Evolutionary conservation across 1,140 invertebrate species (phyloP).

Genomic region (Armadillidium nasatum): DNA sequence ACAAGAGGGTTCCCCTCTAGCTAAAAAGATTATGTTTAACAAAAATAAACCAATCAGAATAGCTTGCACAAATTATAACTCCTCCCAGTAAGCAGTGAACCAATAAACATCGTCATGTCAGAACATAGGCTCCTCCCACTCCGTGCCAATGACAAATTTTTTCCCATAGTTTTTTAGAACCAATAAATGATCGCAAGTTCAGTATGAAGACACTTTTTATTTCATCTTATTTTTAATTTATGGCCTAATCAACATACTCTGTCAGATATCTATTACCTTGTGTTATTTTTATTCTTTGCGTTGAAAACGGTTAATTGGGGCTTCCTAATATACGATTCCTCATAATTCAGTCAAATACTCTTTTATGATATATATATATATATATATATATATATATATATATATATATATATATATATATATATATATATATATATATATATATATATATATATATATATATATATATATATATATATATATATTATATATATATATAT

Average conservation of each 20-base stretch:
- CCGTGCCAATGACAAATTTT: background rate
- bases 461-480: background rate
- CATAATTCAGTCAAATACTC: background rate
- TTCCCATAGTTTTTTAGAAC: background rate
- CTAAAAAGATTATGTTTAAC: too few relatives aligned
- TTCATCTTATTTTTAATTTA: background rate
- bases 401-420: slow-evolving; percentile 12
- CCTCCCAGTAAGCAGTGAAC: too few relatives aligned
- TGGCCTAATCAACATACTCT: background rate
- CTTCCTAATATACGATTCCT: background rate
- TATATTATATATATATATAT: background rate
- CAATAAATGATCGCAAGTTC: too few relatives aligned
- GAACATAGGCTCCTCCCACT: background rate
- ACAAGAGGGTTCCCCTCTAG: too few relatives aligned
- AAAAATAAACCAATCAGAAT: too few relatives aligned
- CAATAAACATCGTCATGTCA: too few relatives aligned
- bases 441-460: slow-evolving; percentile 15
- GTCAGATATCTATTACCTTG: background rate
- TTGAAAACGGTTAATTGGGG: background rate
- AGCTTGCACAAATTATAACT: too few relatives aligned
- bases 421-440: background rate
- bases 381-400: background rate
- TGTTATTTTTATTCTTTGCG: slow-evolving; percentile 1
- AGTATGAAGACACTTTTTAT: too few relatives aligned
- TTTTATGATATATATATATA: background rate